phyloP scores from a whole-genome alignment of 1,140 invertebrate genomes.

The Trichonephila clavipes region DNA sequence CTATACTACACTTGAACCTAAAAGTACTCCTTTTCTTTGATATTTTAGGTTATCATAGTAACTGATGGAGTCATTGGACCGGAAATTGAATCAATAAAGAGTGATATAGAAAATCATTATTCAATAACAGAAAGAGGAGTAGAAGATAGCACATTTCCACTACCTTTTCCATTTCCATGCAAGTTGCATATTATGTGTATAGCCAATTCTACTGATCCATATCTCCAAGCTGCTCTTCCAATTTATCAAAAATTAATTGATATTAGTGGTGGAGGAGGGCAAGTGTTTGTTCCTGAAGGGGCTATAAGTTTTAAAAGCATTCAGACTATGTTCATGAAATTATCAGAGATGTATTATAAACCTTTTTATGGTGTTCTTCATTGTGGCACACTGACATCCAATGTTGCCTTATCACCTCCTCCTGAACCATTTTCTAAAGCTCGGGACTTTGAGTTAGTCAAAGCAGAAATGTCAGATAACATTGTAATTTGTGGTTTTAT shows the following conservation, averaged over 20 bases:
- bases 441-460: slow-evolving; percentile 85
- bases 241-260: slow-evolving; percentile 83
- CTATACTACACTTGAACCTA: too few species aligned
- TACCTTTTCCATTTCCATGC: slow-evolving; percentile 90
- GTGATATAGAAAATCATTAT: slow-evolving; percentile 62
- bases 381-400: slow-evolving; percentile 89
- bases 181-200: slow-evolving; percentile 89
- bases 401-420: slow-evolving; percentile 88
- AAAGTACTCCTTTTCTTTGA: too few species aligned
- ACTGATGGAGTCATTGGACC: slow-evolving; percentile 88
- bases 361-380: slow-evolving; percentile 88
- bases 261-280: slow-evolving; percentile 85
- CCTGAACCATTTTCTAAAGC: slow-evolving; percentile 86
- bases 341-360: slow-evolving; percentile 89
- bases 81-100: slow-evolving; percentile 79
- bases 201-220: slow-evolving; percentile 80
- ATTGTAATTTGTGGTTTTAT: slow-evolving; percentile 92
- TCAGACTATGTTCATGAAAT: slow-evolving; percentile 86
- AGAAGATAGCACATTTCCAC: slow-evolving; percentile 82
- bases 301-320: slow-evolving; percentile 84
- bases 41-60: slow-evolving; percentile 87
- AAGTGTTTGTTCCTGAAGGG: slow-evolving; percentile 85
- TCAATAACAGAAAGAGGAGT: slow-evolving; percentile 70
- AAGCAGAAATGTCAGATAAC: slow-evolving; percentile 84
- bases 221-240: slow-evolving; percentile 80